Evolutionary conservation across 2,113 vertebrate species (phyloP).

Genomic region (Electrona antarctica): DNA sequence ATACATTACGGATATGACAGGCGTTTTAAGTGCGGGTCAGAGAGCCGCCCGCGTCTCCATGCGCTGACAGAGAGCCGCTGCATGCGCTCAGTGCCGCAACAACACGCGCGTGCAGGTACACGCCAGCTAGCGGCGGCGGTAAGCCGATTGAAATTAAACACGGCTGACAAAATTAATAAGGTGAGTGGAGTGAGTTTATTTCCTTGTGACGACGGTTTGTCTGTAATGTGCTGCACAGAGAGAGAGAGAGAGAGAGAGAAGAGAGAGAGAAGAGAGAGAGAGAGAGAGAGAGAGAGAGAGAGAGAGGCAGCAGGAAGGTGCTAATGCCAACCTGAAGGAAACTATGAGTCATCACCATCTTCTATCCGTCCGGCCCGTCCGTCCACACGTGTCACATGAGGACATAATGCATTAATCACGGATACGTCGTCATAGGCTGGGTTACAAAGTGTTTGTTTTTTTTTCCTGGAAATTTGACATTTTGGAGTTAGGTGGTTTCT

Average conservation of each 20-base stretch:
- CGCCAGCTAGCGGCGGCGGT: conserved; percentile 17
- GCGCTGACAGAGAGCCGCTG: conserved; percentile 40
- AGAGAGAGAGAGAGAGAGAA: conserved; percentile 60
- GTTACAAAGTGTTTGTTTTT: too few relatives aligned
- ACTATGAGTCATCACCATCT: conserved; percentile 41
- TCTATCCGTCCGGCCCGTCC: conserved; percentile 16
- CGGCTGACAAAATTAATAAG: conserved; percentile 72
- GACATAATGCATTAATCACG: conserved; percentile 45
- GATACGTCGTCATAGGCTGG: conserved; percentile 23
- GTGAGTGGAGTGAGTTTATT: conserved; percentile 60
- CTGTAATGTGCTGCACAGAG: conserved; percentile 53
- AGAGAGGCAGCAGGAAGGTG: conserved; percentile 46
- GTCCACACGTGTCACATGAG: conserved; percentile 49
- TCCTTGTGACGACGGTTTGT: conserved; percentile 61
- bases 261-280: conserved; percentile 45
- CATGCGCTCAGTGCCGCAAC: conserved; percentile 32
- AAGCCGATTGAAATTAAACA: conserved; percentile 67
- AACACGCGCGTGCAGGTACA: not conserved
- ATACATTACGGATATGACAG: conserved; percentile 70
- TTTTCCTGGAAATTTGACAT: too few relatives aligned
- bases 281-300: not conserved
- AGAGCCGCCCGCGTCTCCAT: conserved; percentile 53
- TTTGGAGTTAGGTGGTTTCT: too few relatives aligned
- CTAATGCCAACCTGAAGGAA: conserved; percentile 59
- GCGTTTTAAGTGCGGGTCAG: conserved; percentile 61